Percentiles rank a stretch among this genome's conserved stretches.
Evolutionary conservation across 2,797 vertebrate species (phyloP).

Genomic region (Chloroceryle amazona): DNA sequence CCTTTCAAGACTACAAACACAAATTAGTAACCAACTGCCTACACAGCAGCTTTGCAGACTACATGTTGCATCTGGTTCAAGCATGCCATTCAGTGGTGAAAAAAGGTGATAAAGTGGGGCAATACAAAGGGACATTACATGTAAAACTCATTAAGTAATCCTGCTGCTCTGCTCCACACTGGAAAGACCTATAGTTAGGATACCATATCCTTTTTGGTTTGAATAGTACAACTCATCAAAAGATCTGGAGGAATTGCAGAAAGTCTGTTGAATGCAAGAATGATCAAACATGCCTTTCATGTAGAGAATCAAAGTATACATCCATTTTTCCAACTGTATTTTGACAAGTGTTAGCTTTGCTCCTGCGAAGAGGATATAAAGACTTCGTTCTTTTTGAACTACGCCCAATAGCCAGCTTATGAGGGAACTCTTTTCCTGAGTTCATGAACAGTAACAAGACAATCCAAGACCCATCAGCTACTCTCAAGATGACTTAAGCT

Average conservation of each 20-base stretch:
- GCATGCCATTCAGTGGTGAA: not conserved
- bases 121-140: not conserved
- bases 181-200: not conserved
- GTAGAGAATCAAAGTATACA: not conserved
- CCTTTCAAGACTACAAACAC: not conserved
- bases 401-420: not conserved
- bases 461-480: not conserved
- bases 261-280: not conserved
- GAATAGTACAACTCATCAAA: not conserved
- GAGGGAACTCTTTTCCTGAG: not conserved
- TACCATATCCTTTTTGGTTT: not conserved
- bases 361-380: not conserved
- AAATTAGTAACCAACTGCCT: not conserved
- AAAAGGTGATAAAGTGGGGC: not conserved
- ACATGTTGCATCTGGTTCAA: not conserved
- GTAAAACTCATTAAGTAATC: not conserved
- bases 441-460: not conserved
- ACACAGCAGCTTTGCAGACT: not conserved
- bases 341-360: not conserved
- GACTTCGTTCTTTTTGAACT: not conserved
- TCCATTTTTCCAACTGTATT: not conserved
- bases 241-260: not conserved
- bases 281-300: not conserved
- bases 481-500: not conserved
- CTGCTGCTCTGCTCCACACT: not conserved